Percentiles rank a stretch among this genome's conserved stretches.
These are phyloP conservation scores for Atherinosoma microstoma DNA, from an alignment of 2,797 vertebrate genomes.

Conservation along the genomic window DNA sequence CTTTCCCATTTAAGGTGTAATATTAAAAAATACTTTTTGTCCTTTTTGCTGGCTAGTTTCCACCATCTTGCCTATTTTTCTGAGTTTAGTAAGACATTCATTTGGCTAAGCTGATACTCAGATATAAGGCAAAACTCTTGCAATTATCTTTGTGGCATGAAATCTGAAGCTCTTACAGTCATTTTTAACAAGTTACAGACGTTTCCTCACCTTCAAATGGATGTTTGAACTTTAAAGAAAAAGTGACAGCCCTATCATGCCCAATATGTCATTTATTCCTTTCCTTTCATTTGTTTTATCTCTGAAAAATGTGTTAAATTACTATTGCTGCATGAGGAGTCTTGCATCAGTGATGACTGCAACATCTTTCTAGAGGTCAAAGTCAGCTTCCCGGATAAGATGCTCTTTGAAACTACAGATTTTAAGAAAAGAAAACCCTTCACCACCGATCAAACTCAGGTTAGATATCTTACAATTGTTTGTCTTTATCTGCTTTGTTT, in stretches of 20 bases:
- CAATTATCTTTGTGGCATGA: neutral
- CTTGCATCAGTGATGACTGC: constrained; percentile 23
- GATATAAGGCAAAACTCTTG: neutral
- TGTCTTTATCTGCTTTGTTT: constrained; percentile 1
- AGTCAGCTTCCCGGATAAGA: constrained; percentile 38
- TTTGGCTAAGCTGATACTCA: neutral
- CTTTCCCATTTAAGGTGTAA: neutral
- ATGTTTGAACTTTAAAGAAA: neutral
- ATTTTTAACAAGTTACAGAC: neutral
- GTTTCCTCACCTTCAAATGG: neutral
- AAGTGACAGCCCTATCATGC: neutral
- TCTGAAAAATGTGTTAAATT: constrained; percentile 11
- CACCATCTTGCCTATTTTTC: neutral
- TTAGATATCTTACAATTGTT: constrained; percentile 20
- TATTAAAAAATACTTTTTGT: neutral
- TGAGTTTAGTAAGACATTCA: neutral
- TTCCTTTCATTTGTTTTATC: constrained; percentile 6
- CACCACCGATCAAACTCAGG: constrained; percentile 26
- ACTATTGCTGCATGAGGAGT: constrained; percentile 35
- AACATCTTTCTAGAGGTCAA: constrained; percentile 29
- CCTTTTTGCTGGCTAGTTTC: neutral
- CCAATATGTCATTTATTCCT: constrained; percentile 12
- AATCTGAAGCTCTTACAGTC: neutral
- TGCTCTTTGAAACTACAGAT: constrained; percentile 51
- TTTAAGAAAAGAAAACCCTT: constrained; percentile 12